Percentiles rank a stretch among this genome's conserved stretches.
phyloP scores from a whole-genome alignment of 1,140 invertebrate species.

The Drosophila funebris region DNA sequence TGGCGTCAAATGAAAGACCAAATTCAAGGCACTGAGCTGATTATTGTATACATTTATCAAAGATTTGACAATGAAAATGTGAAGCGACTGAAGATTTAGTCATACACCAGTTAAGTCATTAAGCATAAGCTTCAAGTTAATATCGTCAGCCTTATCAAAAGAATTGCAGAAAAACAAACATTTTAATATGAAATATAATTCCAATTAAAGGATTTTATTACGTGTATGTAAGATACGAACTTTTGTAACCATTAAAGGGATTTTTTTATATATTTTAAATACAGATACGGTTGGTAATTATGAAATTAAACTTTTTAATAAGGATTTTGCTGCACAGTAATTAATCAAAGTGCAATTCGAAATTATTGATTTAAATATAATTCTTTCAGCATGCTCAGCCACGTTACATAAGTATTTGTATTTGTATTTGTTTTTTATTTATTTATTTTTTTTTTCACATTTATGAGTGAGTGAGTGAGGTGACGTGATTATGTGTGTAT shows the following conservation, averaged over 20 bases:
- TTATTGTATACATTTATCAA: background rate
- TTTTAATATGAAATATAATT: too few species aligned
- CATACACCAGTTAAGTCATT: background rate
- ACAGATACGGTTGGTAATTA: too few species aligned
- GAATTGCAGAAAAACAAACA: too few species aligned
- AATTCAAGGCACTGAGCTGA: constrained; percentile 16
- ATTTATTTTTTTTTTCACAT: background rate
- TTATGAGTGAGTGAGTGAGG: constrained; percentile 30
- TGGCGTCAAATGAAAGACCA: constrained; percentile 3
- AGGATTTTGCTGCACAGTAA: background rate
- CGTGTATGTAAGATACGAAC: too few species aligned
- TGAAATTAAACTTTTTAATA: too few species aligned
- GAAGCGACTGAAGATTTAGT: background rate
- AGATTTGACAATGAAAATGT: background rate
- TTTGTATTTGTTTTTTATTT: too few species aligned
- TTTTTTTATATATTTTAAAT: too few species aligned
- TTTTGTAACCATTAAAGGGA: too few species aligned
- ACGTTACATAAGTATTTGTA: too few species aligned
- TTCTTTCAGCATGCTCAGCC: constrained; percentile 12
- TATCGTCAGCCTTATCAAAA: too few species aligned
- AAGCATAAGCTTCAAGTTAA: background rate
- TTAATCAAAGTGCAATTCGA: background rate
- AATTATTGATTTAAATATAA: background rate
- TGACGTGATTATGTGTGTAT: constrained; percentile 21
- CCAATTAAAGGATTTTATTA: too few species aligned